Percentiles rank a stretch among this genome's conserved stretches.
These are phyloP conservation scores for Morone chrysops DNA, from an alignment of 2,113 vertebrate species.

Conservation along the genomic window DNA sequence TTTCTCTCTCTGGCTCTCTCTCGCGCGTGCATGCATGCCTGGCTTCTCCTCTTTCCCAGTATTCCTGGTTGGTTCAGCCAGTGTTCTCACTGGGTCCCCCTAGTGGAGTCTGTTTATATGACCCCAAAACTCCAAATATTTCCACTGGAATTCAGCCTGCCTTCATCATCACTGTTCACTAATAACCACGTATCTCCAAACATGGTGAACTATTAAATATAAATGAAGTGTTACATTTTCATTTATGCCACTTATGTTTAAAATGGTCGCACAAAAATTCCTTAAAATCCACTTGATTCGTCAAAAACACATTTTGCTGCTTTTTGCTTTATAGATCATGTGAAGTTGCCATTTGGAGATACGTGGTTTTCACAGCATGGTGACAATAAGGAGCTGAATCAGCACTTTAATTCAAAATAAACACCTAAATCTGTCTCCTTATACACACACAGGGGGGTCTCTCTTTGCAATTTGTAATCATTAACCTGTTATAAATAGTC, in stretches of 20 bases:
- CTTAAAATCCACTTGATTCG: not conserved
- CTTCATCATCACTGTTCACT: not conserved
- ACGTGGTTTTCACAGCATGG: not conserved
- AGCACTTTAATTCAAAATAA: not conserved
- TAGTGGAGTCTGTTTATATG: constrained; percentile 43
- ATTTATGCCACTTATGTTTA: not conserved
- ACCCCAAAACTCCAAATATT: not conserved
- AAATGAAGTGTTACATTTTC: not conserved
- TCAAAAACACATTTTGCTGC: not conserved
- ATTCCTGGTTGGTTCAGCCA: not conserved
- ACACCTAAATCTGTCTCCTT: not conserved
- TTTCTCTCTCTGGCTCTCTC: not conserved
- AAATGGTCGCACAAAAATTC: not conserved
- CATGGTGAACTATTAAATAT: not conserved
- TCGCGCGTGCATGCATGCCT: not conserved
- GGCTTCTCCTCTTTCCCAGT: not conserved
- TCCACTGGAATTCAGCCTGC: not conserved
- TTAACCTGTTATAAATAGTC: not conserved
- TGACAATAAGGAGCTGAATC: not conserved
- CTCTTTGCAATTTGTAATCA: not conserved
- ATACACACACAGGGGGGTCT: too few relatives aligned
- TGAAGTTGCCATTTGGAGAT: not conserved
- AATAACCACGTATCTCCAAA: not conserved
- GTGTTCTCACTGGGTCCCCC: constrained; percentile 48
- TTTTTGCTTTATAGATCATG: not conserved